phyloP scores from a whole-genome alignment of 2,113 vertebrate species.

The Bufo gargarizans region DNA sequence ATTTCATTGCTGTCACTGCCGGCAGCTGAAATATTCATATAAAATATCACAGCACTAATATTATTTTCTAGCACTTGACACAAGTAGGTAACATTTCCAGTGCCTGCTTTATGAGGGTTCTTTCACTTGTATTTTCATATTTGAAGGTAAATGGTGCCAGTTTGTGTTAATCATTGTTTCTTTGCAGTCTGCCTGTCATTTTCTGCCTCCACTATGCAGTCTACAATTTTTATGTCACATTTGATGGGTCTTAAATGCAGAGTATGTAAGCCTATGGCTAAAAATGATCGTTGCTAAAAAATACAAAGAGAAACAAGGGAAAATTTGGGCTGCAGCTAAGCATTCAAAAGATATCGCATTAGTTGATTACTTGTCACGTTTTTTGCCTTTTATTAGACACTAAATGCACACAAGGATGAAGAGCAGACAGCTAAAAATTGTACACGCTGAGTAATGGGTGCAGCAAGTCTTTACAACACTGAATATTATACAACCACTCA shows the following conservation, averaged over 20 bases:
- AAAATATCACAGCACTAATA: constrained; percentile 12
- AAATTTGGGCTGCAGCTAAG: constrained; percentile 30
- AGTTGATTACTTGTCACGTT: constrained; percentile 36
- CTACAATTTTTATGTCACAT: constrained; percentile 40
- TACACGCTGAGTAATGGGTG: constrained; percentile 9
- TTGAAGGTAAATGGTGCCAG: constrained; percentile 40
- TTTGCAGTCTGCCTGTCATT: constrained; percentile 38
- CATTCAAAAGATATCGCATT: constrained; percentile 30
- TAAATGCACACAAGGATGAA: constrained; percentile 40
- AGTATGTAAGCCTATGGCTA: constrained; percentile 25
- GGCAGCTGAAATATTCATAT: not conserved
- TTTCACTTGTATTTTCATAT: constrained; percentile 26
- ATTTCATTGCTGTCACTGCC: not conserved
- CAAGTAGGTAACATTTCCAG: constrained; percentile 29
- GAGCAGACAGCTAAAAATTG: constrained; percentile 12
- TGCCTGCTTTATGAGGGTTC: constrained; percentile 17
- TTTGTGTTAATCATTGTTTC: constrained; percentile 37
- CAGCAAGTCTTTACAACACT: constrained; percentile 24
- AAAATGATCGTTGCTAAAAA: constrained; percentile 25
- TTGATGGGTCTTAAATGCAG: constrained; percentile 32
- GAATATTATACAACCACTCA: constrained; percentile 35
- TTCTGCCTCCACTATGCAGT: not conserved
- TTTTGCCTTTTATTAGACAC: constrained; percentile 44
- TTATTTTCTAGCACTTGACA: constrained; percentile 7
- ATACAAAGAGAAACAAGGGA: constrained; percentile 29